Evolutionary conservation across 2,888 invertebrate species (phyloP).

Genomic region (Melanostoma mellinum): DNA sequence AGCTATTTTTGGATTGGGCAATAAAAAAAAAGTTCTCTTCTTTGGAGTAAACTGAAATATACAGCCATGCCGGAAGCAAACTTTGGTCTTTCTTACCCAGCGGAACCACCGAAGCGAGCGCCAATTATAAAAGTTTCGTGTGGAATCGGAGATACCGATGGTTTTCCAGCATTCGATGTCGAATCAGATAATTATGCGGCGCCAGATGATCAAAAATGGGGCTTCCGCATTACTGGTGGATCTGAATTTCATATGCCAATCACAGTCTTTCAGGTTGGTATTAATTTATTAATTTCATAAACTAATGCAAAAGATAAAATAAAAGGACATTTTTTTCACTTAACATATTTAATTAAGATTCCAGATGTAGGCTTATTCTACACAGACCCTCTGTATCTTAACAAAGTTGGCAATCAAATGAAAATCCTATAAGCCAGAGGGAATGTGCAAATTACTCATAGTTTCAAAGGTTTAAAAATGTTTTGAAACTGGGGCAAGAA

Average conservation of each 20-base stretch:
- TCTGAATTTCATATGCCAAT: slow-evolving; percentile 82
- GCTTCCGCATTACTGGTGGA: slow-evolving; percentile 82
- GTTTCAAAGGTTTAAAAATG: too few relatives aligned
- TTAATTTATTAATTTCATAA: neutral
- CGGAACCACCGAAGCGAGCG: slow-evolving; percentile 79
- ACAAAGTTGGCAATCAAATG: too few relatives aligned
- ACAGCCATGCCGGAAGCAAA: slow-evolving; percentile 78
- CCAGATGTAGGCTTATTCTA: too few relatives aligned
- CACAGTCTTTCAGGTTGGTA: slow-evolving; percentile 82
- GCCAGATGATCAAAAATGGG: slow-evolving; percentile 81
- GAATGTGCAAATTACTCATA: too few relatives aligned
- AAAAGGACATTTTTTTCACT: too few relatives aligned
- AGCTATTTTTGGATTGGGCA: slow-evolving; percentile 65
- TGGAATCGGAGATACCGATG: slow-evolving; percentile 81
- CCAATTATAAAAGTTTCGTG: slow-evolving; percentile 80
- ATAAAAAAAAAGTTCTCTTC: slow-evolving; percentile 33
- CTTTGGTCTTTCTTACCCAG: slow-evolving; percentile 74
- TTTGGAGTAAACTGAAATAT: slow-evolving; percentile 29
- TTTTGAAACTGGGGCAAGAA: too few relatives aligned
- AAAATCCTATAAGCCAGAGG: too few relatives aligned
- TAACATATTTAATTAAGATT: too few relatives aligned
- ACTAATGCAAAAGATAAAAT: too few relatives aligned
- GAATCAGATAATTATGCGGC: slow-evolving; percentile 79
- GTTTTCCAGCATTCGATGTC: slow-evolving; percentile 80
- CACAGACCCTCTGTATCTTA: too few relatives aligned